Base-by-base conservation (phyloP, 2,113 vertebrate genomes). In the Xenopus laevis region DNA sequence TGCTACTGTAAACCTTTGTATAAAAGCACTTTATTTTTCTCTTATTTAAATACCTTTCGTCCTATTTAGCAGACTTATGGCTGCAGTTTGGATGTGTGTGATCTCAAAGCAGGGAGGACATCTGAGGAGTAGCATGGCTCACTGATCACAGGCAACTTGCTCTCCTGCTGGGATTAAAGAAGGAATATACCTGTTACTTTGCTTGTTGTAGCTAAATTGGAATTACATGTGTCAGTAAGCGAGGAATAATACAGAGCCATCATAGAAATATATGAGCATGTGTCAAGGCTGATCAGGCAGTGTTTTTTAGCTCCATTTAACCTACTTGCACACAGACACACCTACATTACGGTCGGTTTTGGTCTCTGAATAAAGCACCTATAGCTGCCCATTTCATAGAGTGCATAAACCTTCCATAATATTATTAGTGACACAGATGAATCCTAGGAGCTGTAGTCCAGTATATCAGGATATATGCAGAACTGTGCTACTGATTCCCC, bases 121-220 rank as follows among this genome's bases (percentile, higher is more conserved):
- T 71, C 70, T 71, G 23, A 71, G 59, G 6, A 17, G 58, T 4
- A 59, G 60, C 17, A 21, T 27, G 52, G 63, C 62, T 65, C 18
- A 23, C 71, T 66, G 71, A 73, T 73, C 71, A 45, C 71, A 27
- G 52, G 58, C 71, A 64, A 64, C 71, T 73, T 71, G 50, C 44
- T 13, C 71, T 46, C 71, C 62, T 66, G 71, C 71, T 66, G 71
- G 33, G 71, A 73, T 73, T 53, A 73, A 66, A 58, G 71, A 50
- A 40, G 4, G 10, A 9, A 55, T n/a, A 21, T 4, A n/a, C 13
- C 52, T 73, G 20, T 27, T 57, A 65, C 62, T 30, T 23, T 21
- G 10, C 52, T 66, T 46, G 62, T 58, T 8, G 52, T n/a, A 16
- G 15, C 33, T 58, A 58, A 65, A 65, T 30, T 16, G 33, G 52